phyloP scores from a whole-genome alignment of 2,113 vertebrate genomes.

The mouse (Mus musculus) region GRCm39 chr5:107322501-107323000 shows the following conservation, averaged over 20 bases:
- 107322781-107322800: too few species aligned
- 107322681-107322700: not conserved
- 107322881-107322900: fast-evolving
- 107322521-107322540: not conserved
- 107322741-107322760: not conserved
- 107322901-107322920: too few species aligned
- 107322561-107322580: not conserved
- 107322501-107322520: not conserved
- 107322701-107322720: not conserved
- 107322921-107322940: fast-evolving
- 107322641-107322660: not conserved
- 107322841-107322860: too few species aligned
- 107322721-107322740: not conserved
- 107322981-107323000: too few species aligned
- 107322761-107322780: too few species aligned
- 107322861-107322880: too few species aligned
- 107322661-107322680: not conserved
- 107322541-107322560: not conserved
- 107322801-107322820: too few species aligned
- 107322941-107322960: too few species aligned
- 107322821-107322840: too few species aligned
- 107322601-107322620: not conserved
- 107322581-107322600: not conserved
- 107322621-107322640: not conserved
- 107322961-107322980: too few species aligned